Percentiles rank a stretch among this genome's conserved stretches.
Evolutionary conservation across 2,797 vertebrate genomes (phyloP).

Genomic region (Hyperoplus immaculatus): DNA sequence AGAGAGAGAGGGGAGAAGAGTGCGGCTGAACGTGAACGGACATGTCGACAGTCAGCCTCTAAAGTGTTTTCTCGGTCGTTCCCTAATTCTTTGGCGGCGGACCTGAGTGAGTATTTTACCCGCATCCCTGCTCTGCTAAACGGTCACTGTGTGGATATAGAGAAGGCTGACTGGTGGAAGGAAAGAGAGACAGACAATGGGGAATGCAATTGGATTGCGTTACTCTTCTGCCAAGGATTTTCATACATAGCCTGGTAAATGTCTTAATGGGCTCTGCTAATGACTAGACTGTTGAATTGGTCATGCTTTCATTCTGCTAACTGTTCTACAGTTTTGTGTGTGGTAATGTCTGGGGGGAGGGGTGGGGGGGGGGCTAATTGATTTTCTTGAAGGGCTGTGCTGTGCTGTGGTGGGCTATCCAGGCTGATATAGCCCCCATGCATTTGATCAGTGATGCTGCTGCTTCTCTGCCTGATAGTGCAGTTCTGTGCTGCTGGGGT

Average conservation of each 20-base stretch:
- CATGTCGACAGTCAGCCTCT: slow-evolving; percentile 85
- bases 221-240: slow-evolving; percentile 82
- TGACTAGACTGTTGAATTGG: slow-evolving; percentile 75
- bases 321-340: slow-evolving; percentile 57
- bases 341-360: slow-evolving; percentile 46
- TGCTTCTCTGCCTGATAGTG: slow-evolving; percentile 76
- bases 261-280: slow-evolving; percentile 76
- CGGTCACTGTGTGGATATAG: slow-evolving; percentile 77
- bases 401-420: slow-evolving; percentile 60
- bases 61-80: slow-evolving; percentile 85
- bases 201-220: slow-evolving; percentile 80
- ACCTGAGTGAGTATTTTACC: slow-evolving; percentile 85
- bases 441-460: slow-evolving; percentile 77
- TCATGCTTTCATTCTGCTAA: slow-evolving; percentile 73
- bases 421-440: slow-evolving; percentile 59
- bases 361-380: slow-evolving; percentile 61
- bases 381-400: slow-evolving; percentile 66
- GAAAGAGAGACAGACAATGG: slow-evolving; percentile 76
- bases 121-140: slow-evolving; percentile 76
- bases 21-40: slow-evolving; percentile 82
- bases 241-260: slow-evolving; percentile 77
- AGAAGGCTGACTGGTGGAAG: slow-evolving; percentile 56
- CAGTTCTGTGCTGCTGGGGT: slow-evolving; percentile 57
- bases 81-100: slow-evolving; percentile 82
- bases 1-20: slow-evolving; percentile 70